phyloP scores from a whole-genome alignment of 2,113 vertebrate species.

The Panthera uncia region DNA sequence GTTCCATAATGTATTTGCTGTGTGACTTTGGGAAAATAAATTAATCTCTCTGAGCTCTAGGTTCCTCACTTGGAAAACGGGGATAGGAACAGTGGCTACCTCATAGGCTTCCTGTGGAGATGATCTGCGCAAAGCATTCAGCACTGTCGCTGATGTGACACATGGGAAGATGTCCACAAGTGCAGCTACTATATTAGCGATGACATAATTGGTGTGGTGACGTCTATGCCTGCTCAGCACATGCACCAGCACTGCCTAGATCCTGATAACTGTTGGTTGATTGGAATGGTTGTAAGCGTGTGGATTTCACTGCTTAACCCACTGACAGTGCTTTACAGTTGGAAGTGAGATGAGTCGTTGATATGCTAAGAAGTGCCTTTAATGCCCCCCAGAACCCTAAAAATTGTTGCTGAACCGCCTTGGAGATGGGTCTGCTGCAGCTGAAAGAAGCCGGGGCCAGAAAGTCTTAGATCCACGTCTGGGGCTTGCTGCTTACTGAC shows the following conservation, averaged over 20 bases:
- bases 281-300: not conserved
- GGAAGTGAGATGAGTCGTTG: not conserved
- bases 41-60: not conserved
- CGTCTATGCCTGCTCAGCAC: fast-evolving
- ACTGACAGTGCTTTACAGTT: not conserved
- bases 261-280: not conserved
- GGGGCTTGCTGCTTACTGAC: not conserved
- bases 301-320: not conserved
- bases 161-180: not conserved
- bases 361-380: not conserved
- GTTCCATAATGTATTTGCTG: not conserved
- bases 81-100: not conserved
- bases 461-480: not conserved
- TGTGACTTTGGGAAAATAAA: not conserved
- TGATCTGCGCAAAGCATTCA: not conserved
- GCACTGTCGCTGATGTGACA: not conserved
- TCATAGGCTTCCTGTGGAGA: not conserved
- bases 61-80: not conserved
- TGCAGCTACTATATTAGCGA: fast-evolving
- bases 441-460: not conserved
- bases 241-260: not conserved
- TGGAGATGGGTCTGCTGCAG: not conserved
- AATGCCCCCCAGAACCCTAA: not conserved
- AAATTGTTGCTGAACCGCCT: not conserved
- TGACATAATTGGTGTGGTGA: no score